phyloP scores from a whole-genome alignment of 2,797 vertebrate species.

The Mionectes olivaceus region DNA sequence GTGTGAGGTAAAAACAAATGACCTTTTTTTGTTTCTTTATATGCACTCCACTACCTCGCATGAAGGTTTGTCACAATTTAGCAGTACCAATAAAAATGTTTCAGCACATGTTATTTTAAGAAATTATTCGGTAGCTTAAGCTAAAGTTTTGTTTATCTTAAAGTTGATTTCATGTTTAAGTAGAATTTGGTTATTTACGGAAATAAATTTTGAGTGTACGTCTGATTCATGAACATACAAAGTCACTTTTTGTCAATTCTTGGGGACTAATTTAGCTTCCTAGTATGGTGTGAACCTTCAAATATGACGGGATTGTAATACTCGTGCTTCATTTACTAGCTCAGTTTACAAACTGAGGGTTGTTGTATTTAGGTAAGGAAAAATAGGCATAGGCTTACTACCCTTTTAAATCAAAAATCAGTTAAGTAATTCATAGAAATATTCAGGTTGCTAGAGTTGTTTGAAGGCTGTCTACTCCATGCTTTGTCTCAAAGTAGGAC shows the following conservation, averaged over 20 bases:
- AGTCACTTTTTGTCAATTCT: not conserved
- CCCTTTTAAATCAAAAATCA: not conserved
- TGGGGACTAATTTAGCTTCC: not conserved
- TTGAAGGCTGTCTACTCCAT: not conserved
- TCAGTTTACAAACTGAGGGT: not conserved
- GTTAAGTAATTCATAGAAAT: not conserved
- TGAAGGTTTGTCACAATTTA: not conserved
- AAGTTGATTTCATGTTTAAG: not conserved
- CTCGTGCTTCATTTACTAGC: not conserved
- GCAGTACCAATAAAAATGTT: not conserved
- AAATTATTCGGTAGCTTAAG: not conserved
- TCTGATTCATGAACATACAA: not conserved
- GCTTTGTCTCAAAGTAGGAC: not conserved
- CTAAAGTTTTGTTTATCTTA: not conserved
- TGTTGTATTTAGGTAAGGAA: not conserved
- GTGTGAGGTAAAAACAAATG: not conserved
- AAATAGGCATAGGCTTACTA: not conserved
- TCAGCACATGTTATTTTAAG: not conserved
- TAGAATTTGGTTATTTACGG: not conserved
- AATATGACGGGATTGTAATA: not conserved
- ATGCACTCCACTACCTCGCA: not conserved
- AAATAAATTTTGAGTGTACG: not conserved
- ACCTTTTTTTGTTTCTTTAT: not conserved
- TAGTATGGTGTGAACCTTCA: not conserved
- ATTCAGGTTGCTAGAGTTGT: not conserved